Evolutionary conservation across 2,888 invertebrate species (phyloP).

Genomic region (Myathropa florea): DNA sequence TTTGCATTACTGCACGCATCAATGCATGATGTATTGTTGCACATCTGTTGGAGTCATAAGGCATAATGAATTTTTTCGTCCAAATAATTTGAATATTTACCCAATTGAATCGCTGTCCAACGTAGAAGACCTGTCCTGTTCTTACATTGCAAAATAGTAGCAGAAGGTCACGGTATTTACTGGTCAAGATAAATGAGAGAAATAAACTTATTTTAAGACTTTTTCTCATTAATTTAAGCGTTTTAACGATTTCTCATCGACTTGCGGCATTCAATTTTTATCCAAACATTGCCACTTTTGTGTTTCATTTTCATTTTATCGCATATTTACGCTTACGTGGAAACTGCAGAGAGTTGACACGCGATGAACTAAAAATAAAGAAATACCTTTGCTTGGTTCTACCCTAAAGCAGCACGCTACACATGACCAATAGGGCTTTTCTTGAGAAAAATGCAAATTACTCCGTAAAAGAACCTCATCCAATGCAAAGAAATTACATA

Average conservation of each 20-base stretch:
- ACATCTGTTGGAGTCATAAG: too few species aligned
- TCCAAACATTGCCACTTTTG: neutral
- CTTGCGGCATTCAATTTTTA: neutral
- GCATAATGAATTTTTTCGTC: too few species aligned
- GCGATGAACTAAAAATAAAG: constrained; percentile 3
- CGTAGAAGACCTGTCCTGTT: too few species aligned
- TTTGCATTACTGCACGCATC: too few species aligned
- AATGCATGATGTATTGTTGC: too few species aligned
- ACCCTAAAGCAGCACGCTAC: constrained; percentile 6
- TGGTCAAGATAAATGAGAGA: neutral
- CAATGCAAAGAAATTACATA: neutral
- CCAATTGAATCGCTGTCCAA: too few species aligned
- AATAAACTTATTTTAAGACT: neutral
- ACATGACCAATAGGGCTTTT: neutral
- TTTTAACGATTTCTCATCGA: neutral
- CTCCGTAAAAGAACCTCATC: neutral
- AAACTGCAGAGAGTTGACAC: constrained; percentile 13
- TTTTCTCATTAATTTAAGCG: neutral
- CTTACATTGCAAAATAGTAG: neutral
- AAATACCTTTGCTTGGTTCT: neutral
- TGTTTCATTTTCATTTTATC: neutral
- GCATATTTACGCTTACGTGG: constrained; percentile 10
- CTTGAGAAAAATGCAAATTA: neutral
- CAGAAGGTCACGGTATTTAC: neutral
- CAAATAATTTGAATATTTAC: too few species aligned